A percentile compares a stretch with the other conserved stretches of the same genome.
Conservation (phyloP, 2,113 vertebrate genomes). For the Hydrolagus affinis region DNA sequence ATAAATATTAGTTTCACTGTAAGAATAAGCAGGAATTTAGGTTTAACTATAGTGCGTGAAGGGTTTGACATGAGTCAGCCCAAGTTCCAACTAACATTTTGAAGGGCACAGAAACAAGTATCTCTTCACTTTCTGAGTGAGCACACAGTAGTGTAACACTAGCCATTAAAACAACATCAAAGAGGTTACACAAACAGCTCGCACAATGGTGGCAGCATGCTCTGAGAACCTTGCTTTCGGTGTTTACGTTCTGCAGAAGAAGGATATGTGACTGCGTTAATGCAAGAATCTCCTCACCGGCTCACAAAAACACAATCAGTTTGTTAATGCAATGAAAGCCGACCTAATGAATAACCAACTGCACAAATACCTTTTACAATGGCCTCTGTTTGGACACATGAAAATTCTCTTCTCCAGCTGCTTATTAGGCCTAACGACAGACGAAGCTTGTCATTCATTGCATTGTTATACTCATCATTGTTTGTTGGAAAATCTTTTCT, state of each 20-base stretch:
- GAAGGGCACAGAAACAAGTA: background rate
- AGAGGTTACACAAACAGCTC: slow-evolving; percentile 1
- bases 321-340: slow-evolving; percentile 49
- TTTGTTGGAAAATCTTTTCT: slow-evolving; percentile 40
- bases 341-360: slow-evolving; percentile 48
- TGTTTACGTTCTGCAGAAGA: background rate
- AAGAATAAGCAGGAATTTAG: background rate
- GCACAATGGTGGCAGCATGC: background rate
- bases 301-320: slow-evolving; percentile 40
- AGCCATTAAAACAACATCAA: slow-evolving; percentile 21
- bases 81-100: background rate
- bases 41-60: background rate
- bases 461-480: slow-evolving; percentile 42
- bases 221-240: slow-evolving; percentile 7
- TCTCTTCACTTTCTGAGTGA: background rate
- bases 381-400: slow-evolving; percentile 41
- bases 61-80: background rate
- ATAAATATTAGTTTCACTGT: background rate
- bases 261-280: background rate
- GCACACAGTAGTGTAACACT: background rate
- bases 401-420: slow-evolving; percentile 43
- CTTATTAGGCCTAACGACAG: slow-evolving; percentile 39
- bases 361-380: slow-evolving; percentile 41
- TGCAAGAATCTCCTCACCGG: background rate
- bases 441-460: slow-evolving; percentile 41